phyloP scores from a whole-genome alignment of 1,140 invertebrate species.

The Pogonognathellus flavescens region DNA sequence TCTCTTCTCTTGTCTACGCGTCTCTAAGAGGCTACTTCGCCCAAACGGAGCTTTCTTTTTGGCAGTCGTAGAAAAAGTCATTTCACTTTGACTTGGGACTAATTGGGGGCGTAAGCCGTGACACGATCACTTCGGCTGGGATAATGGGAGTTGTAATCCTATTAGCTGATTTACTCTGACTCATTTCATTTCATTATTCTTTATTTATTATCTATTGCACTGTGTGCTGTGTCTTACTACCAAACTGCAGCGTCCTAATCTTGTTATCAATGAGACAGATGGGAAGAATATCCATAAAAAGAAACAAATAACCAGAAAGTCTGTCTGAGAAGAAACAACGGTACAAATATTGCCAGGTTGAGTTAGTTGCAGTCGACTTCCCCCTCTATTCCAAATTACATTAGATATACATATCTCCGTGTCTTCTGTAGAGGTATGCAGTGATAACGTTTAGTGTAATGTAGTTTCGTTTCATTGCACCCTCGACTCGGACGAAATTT shows the following conservation, averaged over 20 bases:
- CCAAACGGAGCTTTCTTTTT: not conserved
- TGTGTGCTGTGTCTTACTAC: not conserved
- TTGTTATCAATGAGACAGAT: constrained; percentile 50
- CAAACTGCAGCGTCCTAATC: not conserved
- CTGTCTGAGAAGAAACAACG: not conserved
- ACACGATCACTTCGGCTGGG: constrained; percentile 57
- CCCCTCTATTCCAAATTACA: not conserved
- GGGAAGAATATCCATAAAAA: constrained; percentile 46
- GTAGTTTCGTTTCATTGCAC: constrained; percentile 34
- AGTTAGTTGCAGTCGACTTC: not conserved
- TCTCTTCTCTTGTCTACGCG: not conserved
- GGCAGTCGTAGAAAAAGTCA: constrained; percentile 34
- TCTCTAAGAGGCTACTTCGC: not conserved
- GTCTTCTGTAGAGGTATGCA: not conserved
- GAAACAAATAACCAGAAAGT: constrained; percentile 1
- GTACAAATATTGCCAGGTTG: not conserved
- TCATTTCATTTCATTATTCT: constrained; percentile 58
- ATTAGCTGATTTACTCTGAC: constrained; percentile 59
- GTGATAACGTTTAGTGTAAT: constrained; percentile 15
- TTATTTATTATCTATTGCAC: constrained; percentile 56
- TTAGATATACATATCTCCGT: not conserved
- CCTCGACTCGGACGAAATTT: constrained; percentile 13
- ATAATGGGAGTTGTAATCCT: constrained; percentile 59
- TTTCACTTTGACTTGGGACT: constrained; percentile 57
- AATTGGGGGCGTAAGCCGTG: constrained; percentile 63